Base-by-base conservation (phyloP, 2,113 vertebrate genomes). In the Arizona elegans region DNA sequence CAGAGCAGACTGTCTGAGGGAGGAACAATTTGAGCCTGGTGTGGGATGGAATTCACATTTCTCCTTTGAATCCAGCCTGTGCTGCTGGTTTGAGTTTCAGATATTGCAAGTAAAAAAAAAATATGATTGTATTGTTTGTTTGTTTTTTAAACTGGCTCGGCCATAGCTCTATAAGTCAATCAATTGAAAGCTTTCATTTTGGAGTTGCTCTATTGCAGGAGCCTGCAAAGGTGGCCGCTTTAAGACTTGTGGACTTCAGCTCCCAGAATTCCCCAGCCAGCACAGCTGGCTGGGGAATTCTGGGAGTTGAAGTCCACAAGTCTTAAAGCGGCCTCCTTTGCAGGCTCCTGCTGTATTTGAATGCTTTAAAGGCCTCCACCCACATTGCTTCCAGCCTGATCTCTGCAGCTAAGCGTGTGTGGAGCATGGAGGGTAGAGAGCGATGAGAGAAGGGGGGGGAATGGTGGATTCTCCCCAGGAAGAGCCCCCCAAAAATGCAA, bases 21-120 rank as follows among this genome's bases (percentile, higher is more conserved):
- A 55, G 85, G 65, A 23, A 55, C 26, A 1, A 26, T 90, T 33
- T 17, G 23, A 33, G 75, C 23, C 23, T 2, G 23, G 1, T 10
- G 3, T 11, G 3, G 26, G 29, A 11, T 8, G 56, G 29, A 52
- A 53, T 29, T 55, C n/a, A 5, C 21, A 23, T 50, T 65, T 52
- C 23, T 12, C 38, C 11, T 2, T 62, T 29, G 56, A 50, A 50
- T 58, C 75, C 93, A 26, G 70, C 58, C 62, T 52, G 54, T 65
- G 91, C 93, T 92, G 92, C 92, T 70, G 94, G 65, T 75, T 85
- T 85, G 54, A 65, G 38, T 15, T 91, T 88, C 53, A 23, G 52
- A 92, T 75, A 38, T 93, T 29, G 53, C 5, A 33, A 75, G 85
- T 65, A 65, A 92, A 86, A 53, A 23, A 17, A 50, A 50, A 65